Evolutionary conservation across 2,797 vertebrate genomes (phyloP).

Genomic region (Acanthis flammea): DNA sequence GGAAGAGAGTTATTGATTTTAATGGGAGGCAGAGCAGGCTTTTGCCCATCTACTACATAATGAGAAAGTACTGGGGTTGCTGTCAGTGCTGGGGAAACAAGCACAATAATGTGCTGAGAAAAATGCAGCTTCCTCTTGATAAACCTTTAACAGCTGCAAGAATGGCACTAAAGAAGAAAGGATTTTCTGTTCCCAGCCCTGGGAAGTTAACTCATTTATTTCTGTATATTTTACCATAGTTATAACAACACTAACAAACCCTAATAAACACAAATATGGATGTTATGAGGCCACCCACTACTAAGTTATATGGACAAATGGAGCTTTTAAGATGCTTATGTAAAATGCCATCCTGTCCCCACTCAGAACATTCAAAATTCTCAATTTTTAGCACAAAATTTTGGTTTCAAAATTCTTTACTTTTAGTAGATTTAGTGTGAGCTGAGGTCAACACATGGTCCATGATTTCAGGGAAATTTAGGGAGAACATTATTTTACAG

Average conservation of each 20-base stretch:
- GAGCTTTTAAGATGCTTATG: not conserved
- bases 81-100: not conserved
- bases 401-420: not conserved
- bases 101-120: not conserved
- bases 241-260: not conserved
- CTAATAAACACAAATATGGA: not conserved
- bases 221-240: not conserved
- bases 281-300: not conserved
- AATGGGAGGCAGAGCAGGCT: not conserved
- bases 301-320: not conserved
- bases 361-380: not conserved
- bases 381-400: not conserved
- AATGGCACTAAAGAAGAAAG: not conserved
- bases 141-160: not conserved
- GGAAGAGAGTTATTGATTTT: slow-evolving; percentile 30
- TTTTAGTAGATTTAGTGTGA: not conserved
- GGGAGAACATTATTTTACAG: not conserved
- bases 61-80: not conserved
- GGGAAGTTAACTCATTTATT: not conserved
- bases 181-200: not conserved
- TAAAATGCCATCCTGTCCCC: not conserved
- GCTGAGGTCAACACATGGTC: not conserved
- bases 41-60: not conserved
- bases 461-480: not conserved
- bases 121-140: not conserved